Evolutionary conservation across 2,888 invertebrate genomes (phyloP).

Genomic region (Ashinkailepas kermadecensis): DNA sequence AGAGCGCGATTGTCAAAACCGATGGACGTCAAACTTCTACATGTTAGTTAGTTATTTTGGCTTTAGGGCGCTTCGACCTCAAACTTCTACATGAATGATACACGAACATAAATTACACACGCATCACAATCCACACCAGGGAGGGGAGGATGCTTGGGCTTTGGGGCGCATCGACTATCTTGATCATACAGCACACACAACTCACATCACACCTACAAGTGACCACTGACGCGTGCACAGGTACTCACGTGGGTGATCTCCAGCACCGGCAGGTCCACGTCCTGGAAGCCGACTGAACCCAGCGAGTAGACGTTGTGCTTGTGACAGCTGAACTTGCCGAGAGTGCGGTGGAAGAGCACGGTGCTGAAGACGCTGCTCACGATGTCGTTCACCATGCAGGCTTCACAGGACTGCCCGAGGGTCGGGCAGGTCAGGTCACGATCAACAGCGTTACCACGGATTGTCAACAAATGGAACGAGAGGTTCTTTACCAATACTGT

Average conservation of each 20-base stretch:
- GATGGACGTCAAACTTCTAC: too few relatives aligned
- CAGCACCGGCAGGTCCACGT: constrained; percentile 95
- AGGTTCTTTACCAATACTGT: background rate
- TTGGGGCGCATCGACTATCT: too few relatives aligned
- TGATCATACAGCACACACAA: background rate
- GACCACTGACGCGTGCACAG: background rate
- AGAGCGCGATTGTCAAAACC: too few relatives aligned
- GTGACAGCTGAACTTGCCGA: constrained; percentile 89
- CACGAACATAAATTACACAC: too few relatives aligned
- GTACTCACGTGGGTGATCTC: constrained; percentile 83
- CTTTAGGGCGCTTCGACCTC: too few relatives aligned
- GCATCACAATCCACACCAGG: too few relatives aligned
- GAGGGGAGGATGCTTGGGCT: too few relatives aligned
- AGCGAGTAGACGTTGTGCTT: constrained; percentile 91
- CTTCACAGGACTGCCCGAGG: background rate
- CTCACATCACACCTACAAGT: background rate
- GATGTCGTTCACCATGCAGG: constrained; percentile 19
- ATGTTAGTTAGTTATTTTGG: too few relatives aligned
- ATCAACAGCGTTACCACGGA: background rate
- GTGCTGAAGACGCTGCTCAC: constrained; percentile 63
- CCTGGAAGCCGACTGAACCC: constrained; percentile 89
- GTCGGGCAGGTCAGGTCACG: background rate
- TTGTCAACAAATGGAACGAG: background rate
- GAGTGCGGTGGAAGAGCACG: constrained; percentile 78
- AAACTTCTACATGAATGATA: too few relatives aligned